Evolutionary conservation across 1,140 invertebrate species (phyloP).

Genomic region (Hypothenemus hampei): DNA sequence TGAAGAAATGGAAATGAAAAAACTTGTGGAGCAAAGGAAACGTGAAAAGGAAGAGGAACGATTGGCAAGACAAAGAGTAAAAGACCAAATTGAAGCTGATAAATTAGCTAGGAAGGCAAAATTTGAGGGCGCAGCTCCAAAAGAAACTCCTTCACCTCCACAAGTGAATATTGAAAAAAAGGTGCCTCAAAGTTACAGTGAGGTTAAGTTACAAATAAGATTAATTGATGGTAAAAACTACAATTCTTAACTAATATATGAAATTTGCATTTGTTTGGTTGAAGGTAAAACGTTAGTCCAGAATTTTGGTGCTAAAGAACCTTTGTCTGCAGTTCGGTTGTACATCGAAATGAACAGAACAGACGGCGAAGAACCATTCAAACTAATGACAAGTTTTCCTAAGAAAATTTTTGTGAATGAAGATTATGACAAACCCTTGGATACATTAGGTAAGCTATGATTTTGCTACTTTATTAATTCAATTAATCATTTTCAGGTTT

Average conservation of each 20-base stretch:
- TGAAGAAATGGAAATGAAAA: constrained; percentile 87
- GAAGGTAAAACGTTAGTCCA: constrained; percentile 65
- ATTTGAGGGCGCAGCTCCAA: constrained; percentile 39
- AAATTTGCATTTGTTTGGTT: constrained; percentile 3
- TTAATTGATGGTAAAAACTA: constrained; percentile 58
- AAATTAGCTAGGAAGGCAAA: constrained; percentile 74
- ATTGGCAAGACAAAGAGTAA: constrained; percentile 67
- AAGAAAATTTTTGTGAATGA: constrained; percentile 78
- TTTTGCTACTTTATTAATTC: neutral
- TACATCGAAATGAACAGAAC: constrained; percentile 74
- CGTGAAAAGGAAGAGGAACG: constrained; percentile 85
- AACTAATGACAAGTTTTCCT: constrained; percentile 83
- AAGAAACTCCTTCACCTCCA: constrained; percentile 24
- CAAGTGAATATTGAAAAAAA: constrained; percentile 39
- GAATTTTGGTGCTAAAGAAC: constrained; percentile 80
- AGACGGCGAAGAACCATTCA: constrained; percentile 61
- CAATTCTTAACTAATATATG: neutral
- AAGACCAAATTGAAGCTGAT: constrained; percentile 84
- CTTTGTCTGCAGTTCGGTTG: constrained; percentile 81
- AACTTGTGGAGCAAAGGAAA: constrained; percentile 77
- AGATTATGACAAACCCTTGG: constrained; percentile 81
- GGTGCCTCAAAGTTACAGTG: constrained; percentile 49
- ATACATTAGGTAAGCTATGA: constrained; percentile 61
- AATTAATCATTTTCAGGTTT: constrained; percentile 55
- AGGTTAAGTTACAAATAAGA: constrained; percentile 65